Evolutionary conservation across 2,888 invertebrate genomes (phyloP), one percentile per base, ranked within the genome.

Genomic region (Drosophila hawaiiensis): DNA sequence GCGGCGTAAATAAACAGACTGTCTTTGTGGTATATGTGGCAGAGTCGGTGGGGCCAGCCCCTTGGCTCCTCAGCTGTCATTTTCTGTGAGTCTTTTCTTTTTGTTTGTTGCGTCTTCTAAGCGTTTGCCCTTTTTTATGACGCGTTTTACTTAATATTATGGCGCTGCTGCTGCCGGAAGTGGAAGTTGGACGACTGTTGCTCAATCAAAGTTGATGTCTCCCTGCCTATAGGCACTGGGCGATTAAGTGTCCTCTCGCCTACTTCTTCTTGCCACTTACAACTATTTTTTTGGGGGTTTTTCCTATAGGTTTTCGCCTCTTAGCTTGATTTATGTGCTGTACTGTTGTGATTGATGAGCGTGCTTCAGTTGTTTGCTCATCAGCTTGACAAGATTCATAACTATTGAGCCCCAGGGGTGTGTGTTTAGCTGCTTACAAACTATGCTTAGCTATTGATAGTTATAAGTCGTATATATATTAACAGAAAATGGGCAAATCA

Each of bases 1-100:
- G 90, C 91, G 88, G 91, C 89, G 93, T 91, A 93, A 92, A 92
- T 92, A 92, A 93, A 90, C 90, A 89, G 84, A 89, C 91, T 91
- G 91, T 85, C 89, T 87, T 89, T 90, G 89, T 87, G 28, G 56
- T 41, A 56, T 56, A 82, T 84, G 77, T 70, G 80, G 62, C 66
- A 49, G 25, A 67, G 76, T 52, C 60, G 37, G 58, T 62, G 62
- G 55, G 68, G 47, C 53, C 59, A 53, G 25, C 47, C 16, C 16
- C 16, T 47, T 31, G 37, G 14, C 33, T n/a, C 14, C 14, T 37
- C 22, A 31, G 22, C 62, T 71, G 39, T 59, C 52, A 49, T 58
- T 50, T 59, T 71, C 55, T 63, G 62, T 68, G 43, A 62, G 63
- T 19, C 19, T 39, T 16, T 56, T 28, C 39, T 19, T 39, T 28